Evolutionary conservation across 2,797 vertebrate species (phyloP), one percentile per base, ranked within the genome.

Genomic region (Vipera ursinii): DNA sequence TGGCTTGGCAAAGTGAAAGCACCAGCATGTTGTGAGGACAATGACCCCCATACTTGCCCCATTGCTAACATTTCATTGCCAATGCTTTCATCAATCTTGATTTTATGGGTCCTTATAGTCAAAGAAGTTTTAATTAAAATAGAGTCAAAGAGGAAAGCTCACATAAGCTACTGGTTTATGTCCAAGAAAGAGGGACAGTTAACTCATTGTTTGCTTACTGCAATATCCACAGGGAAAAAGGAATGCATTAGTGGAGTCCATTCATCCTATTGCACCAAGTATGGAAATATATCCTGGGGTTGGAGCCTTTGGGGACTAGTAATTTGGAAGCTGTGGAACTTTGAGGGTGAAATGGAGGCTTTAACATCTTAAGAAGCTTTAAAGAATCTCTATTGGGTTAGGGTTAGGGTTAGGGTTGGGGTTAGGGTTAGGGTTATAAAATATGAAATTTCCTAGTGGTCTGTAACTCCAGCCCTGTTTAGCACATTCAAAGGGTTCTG

Each of bases 91-190:
- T 85, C 87, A 90, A 78, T 82, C 56, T 90, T 92, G 26, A 87
- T 88, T 92, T 88, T 90, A 92, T 63, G 86, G 86, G 89, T 44
- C 60, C 59, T 94, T 86, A 91, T 63, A 24, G 28, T n/a, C 38
- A 95, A 92, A 26, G 87, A 26, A 73, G 55, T 89, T 95, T 93
- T 90, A 93, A 93, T 93, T 82, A 94, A 92, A 86, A 48, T 65
- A 38, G 48, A 89, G 32, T n/a, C 59, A 87, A 60, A 51, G 56
- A 20, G 48, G 61, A 48, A 59, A 89, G 4, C 88, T 73, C 65
- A 57, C 60, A 91, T 88, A 82, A 92, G 61, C 82, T 48, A 87
- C 87, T 92, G 51, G 10, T 22, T 55, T 4, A 22, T 65, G 51
- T 63, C 48, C 55, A 73, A 32, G 90, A 92, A 86, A 88, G 38